Conservation (phyloP, 37 sponge, comb jelly and placozoan genomes). For the Geodia barretti region DNA sequence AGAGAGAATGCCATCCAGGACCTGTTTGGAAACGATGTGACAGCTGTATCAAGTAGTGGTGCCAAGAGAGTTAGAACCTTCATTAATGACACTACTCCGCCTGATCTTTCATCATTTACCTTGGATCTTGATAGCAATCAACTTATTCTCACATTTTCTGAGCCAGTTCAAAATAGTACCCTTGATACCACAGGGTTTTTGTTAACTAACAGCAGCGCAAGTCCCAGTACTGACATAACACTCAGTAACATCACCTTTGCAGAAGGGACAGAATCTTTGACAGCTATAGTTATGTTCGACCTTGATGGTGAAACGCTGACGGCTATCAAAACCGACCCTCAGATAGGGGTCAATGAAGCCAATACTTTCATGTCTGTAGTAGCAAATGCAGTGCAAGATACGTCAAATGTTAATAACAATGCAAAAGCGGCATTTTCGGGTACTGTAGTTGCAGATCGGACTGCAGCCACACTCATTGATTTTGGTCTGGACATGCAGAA, state of each 20-base stretch:
- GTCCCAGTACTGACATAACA: background rate
- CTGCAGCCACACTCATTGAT: slow-evolving; percentile 32
- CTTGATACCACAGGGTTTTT: slow-evolving; percentile 31
- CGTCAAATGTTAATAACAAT: slow-evolving; percentile 10
- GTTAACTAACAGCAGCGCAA: slow-evolving; percentile 30
- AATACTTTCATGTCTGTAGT: slow-evolving; percentile 50
- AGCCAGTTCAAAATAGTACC: slow-evolving; percentile 63
- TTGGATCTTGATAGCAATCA: slow-evolving; percentile 71
- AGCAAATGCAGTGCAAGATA: slow-evolving; percentile 45
- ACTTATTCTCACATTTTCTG: slow-evolving; percentile 80
- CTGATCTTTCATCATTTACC: slow-evolving; percentile 48
- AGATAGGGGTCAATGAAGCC: slow-evolving; percentile 39
- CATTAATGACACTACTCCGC: slow-evolving; percentile 60
- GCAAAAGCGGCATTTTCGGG: background rate
- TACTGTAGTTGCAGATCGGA: slow-evolving; percentile 35
- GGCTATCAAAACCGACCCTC: slow-evolving; percentile 60
- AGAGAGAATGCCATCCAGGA: slow-evolving; percentile 24
- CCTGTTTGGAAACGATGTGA: slow-evolving; percentile 21
- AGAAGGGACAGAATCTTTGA: slow-evolving; percentile 8
- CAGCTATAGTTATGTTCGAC: slow-evolving; percentile 22
- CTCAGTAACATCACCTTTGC: slow-evolving; percentile 11
- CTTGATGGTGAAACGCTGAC: slow-evolving; percentile 43
- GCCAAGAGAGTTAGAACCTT: slow-evolving; percentile 54
- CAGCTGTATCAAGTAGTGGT: slow-evolving; percentile 5
- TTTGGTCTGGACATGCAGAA: slow-evolving; percentile 73